A percentile compares a stretch with the other conserved stretches of the same genome.
These are phyloP conservation scores for Micropterix aruncella DNA, from an alignment of 2,888 invertebrate genomes.

Conservation along the genomic window DNA sequence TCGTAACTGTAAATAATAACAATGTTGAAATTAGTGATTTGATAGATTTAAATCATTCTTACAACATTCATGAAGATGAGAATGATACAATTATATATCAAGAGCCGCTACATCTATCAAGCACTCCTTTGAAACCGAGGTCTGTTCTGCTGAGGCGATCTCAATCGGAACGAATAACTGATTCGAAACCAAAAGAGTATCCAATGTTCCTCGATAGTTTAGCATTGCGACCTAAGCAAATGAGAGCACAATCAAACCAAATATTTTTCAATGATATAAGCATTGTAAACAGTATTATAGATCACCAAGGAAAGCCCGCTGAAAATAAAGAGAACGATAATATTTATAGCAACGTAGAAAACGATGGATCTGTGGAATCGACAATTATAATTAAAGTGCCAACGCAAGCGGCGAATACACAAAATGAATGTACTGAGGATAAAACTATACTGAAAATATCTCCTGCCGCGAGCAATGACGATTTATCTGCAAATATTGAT, in stretches of 20 bases:
- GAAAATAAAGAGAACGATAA: background rate
- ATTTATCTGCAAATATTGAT: conserved; percentile 32
- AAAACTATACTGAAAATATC: conserved; percentile 10
- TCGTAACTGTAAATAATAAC: background rate
- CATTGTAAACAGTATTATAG: conserved; percentile 14
- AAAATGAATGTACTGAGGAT: background rate
- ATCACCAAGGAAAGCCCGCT: background rate
- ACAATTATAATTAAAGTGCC: background rate
- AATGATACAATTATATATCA: background rate
- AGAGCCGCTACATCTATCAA: too few relatives aligned
- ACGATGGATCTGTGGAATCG: background rate
- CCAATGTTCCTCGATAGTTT: conserved; percentile 70
- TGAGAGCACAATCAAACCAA: conserved; percentile 46
- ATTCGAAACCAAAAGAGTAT: conserved; percentile 29
- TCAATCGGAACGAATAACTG: conserved; percentile 30
- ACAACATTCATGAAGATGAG: background rate
- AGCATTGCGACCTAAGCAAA: conserved; percentile 55
- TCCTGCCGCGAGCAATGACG: conserved; percentile 19
- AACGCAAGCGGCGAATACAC: background rate
- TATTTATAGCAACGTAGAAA: background rate
- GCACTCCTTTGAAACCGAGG: too few relatives aligned
- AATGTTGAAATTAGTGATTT: background rate
- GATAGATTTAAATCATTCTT: too few relatives aligned
- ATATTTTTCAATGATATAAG: conserved; percentile 33
- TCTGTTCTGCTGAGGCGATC: conserved; percentile 30